Base-by-base conservation (phyloP, 2,888 invertebrate genomes). In the Dynastes maya region DNA sequence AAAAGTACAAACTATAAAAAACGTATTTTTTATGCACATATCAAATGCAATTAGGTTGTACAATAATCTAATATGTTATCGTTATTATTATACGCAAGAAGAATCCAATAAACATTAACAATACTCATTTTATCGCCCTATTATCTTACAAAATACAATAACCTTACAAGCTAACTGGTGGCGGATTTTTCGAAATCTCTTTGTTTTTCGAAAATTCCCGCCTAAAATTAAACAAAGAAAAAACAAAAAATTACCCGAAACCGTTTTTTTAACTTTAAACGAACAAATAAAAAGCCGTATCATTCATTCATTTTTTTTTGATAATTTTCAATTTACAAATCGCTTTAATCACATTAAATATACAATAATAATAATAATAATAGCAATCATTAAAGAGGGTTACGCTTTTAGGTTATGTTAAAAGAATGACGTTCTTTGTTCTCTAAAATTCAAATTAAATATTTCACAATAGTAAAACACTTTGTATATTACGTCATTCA, bases 371-470 rank as follows among this genome's bases (percentile, higher is more conserved):
- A 82, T 82, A 82, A 86, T 55, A 65, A 79, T 76, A 64, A 80
- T 71, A 79, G 79, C 37, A 80, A 83, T 80, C 84, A 83, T 84
- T 85, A 84, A 83, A 85, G 85, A 86, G 86, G 84, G 83, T 82
- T 80, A 22, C 80, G 16, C 37, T 45, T 67, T 45, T 63, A 32
- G 22, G 32, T 40, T 53, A 64, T 72, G 65, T 71, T 32, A 16
- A 55, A 37, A 71, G 37, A 71, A 71, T 55, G 55, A 58, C 55
- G 71, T 71, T 55, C 1, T 58, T 55, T n/a, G 2, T 71, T 29
- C 55, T 70, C n/a, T 13, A 32, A 32, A 32, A 29, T 70, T 71
- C 55, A 22, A 55, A 55, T 22, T 22, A 2, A 45, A 45, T 45
- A 45, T 8, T 45, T 45, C 45, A 8, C 55, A 22, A n/a, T 55